A percentile compares a stretch with the other conserved stretches of the same genome.
Evolutionary conservation across 2,888 invertebrate species (phyloP).

Genomic region (Deilephila elpenor): DNA sequence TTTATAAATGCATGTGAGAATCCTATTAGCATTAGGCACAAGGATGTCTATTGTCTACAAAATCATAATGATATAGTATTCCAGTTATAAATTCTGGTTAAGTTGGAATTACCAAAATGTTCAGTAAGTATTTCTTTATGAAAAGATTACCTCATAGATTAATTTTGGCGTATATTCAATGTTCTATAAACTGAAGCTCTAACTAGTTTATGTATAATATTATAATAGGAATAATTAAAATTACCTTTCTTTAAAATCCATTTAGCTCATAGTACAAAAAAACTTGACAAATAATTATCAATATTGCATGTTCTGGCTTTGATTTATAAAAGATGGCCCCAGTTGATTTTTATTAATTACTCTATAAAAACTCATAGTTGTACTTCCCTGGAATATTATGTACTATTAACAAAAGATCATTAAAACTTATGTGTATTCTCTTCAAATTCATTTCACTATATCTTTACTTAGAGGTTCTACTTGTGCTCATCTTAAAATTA

Average conservation of each 20-base stretch:
- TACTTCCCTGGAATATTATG: slow-evolving; percentile 28
- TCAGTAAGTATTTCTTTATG: too few relatives aligned
- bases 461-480: slow-evolving; percentile 5
- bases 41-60: not conserved
- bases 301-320: not conserved
- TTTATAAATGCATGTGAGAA: too few relatives aligned
- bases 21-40: not conserved
- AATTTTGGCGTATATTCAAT: too few relatives aligned
- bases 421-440: not conserved
- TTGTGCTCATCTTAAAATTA: slow-evolving; percentile 16
- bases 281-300: not conserved
- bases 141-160: too few relatives aligned
- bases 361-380: slow-evolving; percentile 21
- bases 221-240: not conserved
- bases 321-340: not conserved
- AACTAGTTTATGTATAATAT: not conserved
- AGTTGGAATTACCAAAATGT: too few relatives aligned
- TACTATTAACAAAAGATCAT: slow-evolving; percentile 12
- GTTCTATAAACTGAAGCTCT: not conserved
- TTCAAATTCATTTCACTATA: not conserved
- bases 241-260: slow-evolving; percentile 10
- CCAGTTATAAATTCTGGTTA: too few relatives aligned
- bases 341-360: slow-evolving; percentile 19
- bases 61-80: not conserved
- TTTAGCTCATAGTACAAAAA: not conserved